phyloP scores from a whole-genome alignment of 2,113 vertebrate genomes.

The Formicarius rufipectus region DNA sequence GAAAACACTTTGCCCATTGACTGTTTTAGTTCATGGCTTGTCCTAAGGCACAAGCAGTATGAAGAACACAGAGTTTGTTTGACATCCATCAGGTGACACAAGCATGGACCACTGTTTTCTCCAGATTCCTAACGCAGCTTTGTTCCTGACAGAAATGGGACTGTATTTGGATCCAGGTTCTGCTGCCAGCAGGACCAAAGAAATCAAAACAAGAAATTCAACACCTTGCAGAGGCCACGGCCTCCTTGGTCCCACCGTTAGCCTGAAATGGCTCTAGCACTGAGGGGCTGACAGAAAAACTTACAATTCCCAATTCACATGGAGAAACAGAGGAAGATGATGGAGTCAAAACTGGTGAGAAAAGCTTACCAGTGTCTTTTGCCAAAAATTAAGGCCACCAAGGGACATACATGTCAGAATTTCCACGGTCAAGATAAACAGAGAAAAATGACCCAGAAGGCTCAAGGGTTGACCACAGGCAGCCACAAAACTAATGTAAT shows the following conservation, averaged over 20 bases:
- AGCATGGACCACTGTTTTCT: background rate
- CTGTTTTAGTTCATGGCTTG: background rate
- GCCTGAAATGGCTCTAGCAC: background rate
- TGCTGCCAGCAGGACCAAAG: background rate
- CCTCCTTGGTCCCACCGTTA: background rate
- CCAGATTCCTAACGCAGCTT: background rate
- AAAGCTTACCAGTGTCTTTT: background rate
- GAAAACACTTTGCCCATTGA: background rate
- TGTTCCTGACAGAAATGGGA: background rate
- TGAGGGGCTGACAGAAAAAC: background rate
- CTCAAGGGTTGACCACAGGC: background rate
- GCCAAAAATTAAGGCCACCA: background rate
- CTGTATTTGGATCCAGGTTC: background rate
- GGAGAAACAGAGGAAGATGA: background rate
- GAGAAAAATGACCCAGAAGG: background rate
- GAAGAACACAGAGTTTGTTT: background rate
- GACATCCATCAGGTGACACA: background rate
- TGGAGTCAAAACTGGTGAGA: background rate
- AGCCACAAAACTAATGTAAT: background rate
- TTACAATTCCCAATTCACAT: background rate
- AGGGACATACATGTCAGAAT: background rate
- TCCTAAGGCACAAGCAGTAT: background rate
- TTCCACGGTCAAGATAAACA: background rate
- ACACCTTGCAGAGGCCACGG: background rate
- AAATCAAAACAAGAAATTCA: background rate